These are phyloP conservation scores for Cephus pulcher DNA, from an alignment of 2,888 invertebrate genomes.

Conservation along the genomic window DNA sequence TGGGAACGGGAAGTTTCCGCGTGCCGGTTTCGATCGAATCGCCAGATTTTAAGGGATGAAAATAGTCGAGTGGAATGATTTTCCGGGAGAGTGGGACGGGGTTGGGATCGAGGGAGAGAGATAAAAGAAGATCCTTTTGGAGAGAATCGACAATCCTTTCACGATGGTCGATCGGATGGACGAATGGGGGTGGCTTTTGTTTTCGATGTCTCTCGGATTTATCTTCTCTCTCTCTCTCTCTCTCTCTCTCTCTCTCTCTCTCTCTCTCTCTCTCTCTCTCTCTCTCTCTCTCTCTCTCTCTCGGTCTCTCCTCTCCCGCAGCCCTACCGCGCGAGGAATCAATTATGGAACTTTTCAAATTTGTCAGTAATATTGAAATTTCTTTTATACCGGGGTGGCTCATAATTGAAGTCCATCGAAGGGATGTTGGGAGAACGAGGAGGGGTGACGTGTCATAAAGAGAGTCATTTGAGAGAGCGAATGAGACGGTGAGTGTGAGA, in stretches of 20 bases:
- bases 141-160: constrained; percentile 57
- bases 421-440: constrained; percentile 39
- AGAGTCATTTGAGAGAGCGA: constrained; percentile 8
- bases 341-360: constrained; percentile 66
- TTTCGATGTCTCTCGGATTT: constrained; percentile 42
- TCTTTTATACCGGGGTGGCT: constrained; percentile 60
- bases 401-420: constrained; percentile 64
- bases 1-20: background rate
- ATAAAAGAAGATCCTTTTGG: background rate
- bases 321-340: constrained; percentile 51
- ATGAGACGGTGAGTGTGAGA: constrained; percentile 28
- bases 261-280: constrained; percentile 12
- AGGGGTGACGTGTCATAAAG: constrained; percentile 21
- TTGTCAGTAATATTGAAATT: constrained; percentile 67
- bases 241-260: constrained; percentile 12
- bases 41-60: background rate
- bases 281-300: constrained; percentile 15
- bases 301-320: background rate
- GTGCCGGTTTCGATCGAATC: background rate
- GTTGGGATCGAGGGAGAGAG: constrained; percentile 4
- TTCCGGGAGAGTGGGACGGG: constrained; percentile 18
- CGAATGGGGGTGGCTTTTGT: constrained; percentile 46
- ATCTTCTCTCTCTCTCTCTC: constrained; percentile 18
- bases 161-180: constrained; percentile 47
- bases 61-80: background rate